Evolutionary conservation across 35 echinoderm and acorn worm species (phyloP), one percentile per base, ranked within the genome.

Genomic region (Lytechinus pictus): DNA sequence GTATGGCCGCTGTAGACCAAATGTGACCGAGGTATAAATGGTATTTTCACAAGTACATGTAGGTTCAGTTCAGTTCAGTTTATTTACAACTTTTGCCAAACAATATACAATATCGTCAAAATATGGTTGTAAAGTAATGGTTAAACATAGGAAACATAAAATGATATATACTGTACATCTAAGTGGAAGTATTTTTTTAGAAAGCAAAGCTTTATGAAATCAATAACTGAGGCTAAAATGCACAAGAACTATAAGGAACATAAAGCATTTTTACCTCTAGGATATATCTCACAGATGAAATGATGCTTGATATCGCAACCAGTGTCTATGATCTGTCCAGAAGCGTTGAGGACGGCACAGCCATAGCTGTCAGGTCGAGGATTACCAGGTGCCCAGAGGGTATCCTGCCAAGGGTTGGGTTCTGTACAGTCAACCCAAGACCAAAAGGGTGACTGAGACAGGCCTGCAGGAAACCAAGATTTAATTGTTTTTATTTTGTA

Each of bases 381-480:
- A 27, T 94, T 53, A 58, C 89, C 89, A 54, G 95, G 88, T 33
- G 19, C 95, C 95, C 95, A 96, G 10, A 96, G 86, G 27, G 51
- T 28, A 19, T 51, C 28, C 92, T 96, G 92, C 61, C 92, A 96
- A 51, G 52, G 27, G 55, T 21, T 86, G 52, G 92, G 55, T 28
- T 86, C 66, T 6, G 86, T 71, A 54, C 95, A 96, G 53, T 94
- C 86, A 3, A 87, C 28, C 95, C 95, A 96, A 7, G 52, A n/a
- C 95, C 95, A 96, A 4, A 19, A 72, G 10, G 95, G 44, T 7
- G 89, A 33, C 21, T 86, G 29, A 24, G 53, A 86, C 51, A 86
- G 94, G 28, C 95, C 95, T 96, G 55, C 52, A 93, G 27, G 27
- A 28, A 33, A 5, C 8, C 54, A 93, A 55, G 9, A 10, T 24